A percentile compares a stretch with the other conserved stretches of the same genome.
These are phyloP conservation scores for Folsomia candida DNA, from an alignment of 2,888 invertebrate genomes.

Conservation along the genomic window DNA sequence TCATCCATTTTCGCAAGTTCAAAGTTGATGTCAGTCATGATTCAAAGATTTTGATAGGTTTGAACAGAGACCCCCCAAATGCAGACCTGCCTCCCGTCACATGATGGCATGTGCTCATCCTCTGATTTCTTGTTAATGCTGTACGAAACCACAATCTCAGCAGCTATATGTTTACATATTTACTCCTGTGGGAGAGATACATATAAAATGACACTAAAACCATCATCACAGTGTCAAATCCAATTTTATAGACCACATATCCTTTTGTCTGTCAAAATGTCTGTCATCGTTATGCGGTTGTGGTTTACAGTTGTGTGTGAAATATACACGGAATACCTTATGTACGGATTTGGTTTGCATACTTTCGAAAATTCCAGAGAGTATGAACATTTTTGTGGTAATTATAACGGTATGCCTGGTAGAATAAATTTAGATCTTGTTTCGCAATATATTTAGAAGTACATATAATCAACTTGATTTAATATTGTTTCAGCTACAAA, in stretches of 20 bases:
- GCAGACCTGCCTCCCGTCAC: slow-evolving; percentile 34
- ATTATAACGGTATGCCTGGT: neutral
- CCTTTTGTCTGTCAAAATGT: neutral
- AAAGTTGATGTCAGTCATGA: slow-evolving; percentile 30
- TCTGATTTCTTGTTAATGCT: slow-evolving; percentile 16
- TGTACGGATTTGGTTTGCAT: neutral
- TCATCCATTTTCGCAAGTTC: slow-evolving; percentile 33
- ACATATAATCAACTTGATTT: neutral
- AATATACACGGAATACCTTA: neutral
- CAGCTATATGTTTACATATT: too few relatives aligned
- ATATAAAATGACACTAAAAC: neutral
- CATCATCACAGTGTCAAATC: neutral
- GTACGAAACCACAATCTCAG: slow-evolving; percentile 1
- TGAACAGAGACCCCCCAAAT: slow-evolving; percentile 42
- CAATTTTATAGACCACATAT: neutral
- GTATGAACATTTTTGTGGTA: neutral
- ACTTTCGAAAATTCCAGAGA: neutral
- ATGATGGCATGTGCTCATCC: slow-evolving; percentile 43
- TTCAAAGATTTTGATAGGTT: slow-evolving; percentile 14
- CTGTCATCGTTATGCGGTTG: neutral
- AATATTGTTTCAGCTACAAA: neutral
- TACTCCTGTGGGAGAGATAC: neutral
- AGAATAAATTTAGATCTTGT: neutral
- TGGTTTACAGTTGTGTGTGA: neutral
- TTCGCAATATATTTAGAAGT: neutral